Percentiles rank a stretch among this genome's conserved stretches.
Conservation (phyloP, 1,140 invertebrate genomes). For the Amphibalanus amphitrite region DNA sequence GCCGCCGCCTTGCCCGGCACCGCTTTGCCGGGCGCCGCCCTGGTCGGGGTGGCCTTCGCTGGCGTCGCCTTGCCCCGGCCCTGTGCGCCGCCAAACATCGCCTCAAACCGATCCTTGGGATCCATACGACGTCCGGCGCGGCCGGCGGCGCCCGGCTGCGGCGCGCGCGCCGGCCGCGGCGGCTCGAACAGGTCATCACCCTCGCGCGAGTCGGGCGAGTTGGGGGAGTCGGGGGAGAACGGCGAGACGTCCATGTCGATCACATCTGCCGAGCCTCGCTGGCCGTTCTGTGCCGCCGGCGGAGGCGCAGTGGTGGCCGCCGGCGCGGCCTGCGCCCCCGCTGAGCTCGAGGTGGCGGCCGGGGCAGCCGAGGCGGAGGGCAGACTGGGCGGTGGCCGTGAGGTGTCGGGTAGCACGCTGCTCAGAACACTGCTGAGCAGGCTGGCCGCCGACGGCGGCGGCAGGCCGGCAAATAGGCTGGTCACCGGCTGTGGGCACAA, state of each 20-base stretch:
- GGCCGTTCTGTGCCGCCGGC: background rate
- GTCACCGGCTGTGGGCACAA: too few species aligned
- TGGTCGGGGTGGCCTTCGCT: background rate
- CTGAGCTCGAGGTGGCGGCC: background rate
- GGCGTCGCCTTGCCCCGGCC: too few species aligned
- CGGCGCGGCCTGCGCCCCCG: background rate
- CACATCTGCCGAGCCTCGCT: conserved; percentile 2
- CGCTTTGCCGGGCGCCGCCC: background rate
- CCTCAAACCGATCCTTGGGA: too few species aligned
- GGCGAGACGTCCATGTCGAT: conserved; percentile 43
- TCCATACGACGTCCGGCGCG: conserved; percentile 22
- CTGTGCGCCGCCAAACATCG: conserved; percentile 17
- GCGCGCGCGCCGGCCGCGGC: conserved; percentile 27
- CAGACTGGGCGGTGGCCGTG: too few species aligned
- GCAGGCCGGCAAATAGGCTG: too few species aligned
- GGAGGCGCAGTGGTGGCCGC: background rate
- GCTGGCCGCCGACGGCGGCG: too few species aligned
- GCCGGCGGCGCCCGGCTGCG: conserved; percentile 21
- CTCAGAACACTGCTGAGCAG: too few species aligned
- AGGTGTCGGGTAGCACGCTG: too few species aligned
- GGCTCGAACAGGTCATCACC: conserved; percentile 73
- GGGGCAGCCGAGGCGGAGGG: too few species aligned
- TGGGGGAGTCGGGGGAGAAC: conserved; percentile 45
- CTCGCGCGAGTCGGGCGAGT: conserved; percentile 51
- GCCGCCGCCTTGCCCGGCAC: too few species aligned